Conservation (phyloP, 2,888 invertebrate species). For the Petrolisthes cinctipes region DNA sequence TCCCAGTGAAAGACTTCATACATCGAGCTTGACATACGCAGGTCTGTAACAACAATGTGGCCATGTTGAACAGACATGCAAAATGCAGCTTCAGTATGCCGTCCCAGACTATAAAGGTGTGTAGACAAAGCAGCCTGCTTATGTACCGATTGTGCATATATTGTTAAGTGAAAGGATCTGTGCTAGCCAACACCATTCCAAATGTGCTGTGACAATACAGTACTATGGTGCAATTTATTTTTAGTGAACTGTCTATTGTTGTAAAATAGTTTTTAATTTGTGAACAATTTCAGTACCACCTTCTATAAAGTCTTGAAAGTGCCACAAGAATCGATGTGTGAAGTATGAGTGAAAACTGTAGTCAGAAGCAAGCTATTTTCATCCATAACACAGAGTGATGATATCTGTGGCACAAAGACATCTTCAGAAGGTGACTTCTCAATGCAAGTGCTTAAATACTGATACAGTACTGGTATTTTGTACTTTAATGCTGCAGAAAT, state of each 20-base stretch:
- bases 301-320: not conserved
- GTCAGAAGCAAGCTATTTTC: too few species aligned
- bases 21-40: slow-evolving; percentile 80
- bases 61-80: slow-evolving; percentile 61
- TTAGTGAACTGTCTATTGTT: slow-evolving; percentile 2
- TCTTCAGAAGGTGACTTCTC: too few species aligned
- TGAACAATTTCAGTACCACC: not conserved
- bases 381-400: too few species aligned
- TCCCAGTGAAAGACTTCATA: slow-evolving; percentile 82
- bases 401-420: too few species aligned
- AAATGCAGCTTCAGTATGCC: slow-evolving; percentile 44
- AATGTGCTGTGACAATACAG: slow-evolving; percentile 45
- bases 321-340: too few species aligned
- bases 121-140: slow-evolving; percentile 43
- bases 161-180: slow-evolving; percentile 41
- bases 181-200: slow-evolving; percentile 48
- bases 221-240: slow-evolving; percentile 30
- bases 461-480: too few species aligned
- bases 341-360: too few species aligned
- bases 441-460: too few species aligned
- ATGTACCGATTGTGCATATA: slow-evolving; percentile 37
- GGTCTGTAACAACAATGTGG: slow-evolving; percentile 72
- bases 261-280: not conserved
- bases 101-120: slow-evolving; percentile 26
- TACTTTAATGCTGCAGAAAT: too few species aligned